Base-by-base conservation (phyloP, 2,113 vertebrate species). In the Pica pica region DNA sequence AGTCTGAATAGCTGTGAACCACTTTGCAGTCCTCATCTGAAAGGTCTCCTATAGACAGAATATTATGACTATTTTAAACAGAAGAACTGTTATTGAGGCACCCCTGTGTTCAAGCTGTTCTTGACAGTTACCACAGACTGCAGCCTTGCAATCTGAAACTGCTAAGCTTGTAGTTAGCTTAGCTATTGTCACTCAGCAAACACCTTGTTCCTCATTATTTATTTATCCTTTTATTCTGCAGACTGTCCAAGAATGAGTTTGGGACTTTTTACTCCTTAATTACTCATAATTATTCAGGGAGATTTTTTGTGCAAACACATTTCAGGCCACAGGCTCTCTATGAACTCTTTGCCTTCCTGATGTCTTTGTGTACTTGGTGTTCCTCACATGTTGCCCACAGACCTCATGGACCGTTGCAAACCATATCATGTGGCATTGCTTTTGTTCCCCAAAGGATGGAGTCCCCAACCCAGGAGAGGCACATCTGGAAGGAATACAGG, bases 31-130 rank as follows among this genome's bases (percentile, higher is more conserved):
- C 47, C 75, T 96, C 83, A 68, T 83, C 64, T 90, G 92, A 90
- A 95, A 96, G 73, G 76, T 67, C 44, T 88, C 85, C 75, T 78
- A 57, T 23, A 78, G 83, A 13, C 80, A 74, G 69, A 96, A 84
- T 56, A 94, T 87, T 94, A 94, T 76, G 49, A 78, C 80, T 93
- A 19, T 92, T 92, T 95, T 86, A 93, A 94, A 96, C 46, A 74
- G 70, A 68, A 87, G 82, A 53, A 16, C 73, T 75, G 69, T 53
- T 86, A 78, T 3, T 63, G 80, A 90, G 82, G 74, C 60, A 71
- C 44, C 57, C 78, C 64, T 87, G 69, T 53, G 56, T 68, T 93
- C 73, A 78, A 84, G 76, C 90, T 94, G 79, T 81, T 96, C 86
- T 59, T 90, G 88, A 93, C 83, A 93, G 83, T 81, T 92, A 93